These are phyloP conservation scores for Scolopax mira DNA, from an alignment of 2,113 vertebrate species.

Conservation along the genomic window DNA sequence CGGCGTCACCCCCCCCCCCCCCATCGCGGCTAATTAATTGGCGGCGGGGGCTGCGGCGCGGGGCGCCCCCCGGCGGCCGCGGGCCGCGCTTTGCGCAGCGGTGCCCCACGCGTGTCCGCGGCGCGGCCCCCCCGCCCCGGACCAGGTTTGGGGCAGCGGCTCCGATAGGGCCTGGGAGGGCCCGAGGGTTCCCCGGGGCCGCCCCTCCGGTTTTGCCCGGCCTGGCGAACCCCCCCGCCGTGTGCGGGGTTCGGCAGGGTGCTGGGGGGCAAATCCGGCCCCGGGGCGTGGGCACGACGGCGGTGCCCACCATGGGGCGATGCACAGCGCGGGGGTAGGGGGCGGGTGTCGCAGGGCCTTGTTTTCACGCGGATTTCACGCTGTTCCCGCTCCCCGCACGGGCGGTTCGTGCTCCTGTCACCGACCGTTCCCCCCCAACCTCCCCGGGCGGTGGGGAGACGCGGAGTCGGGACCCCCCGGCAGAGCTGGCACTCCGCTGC, in stretches of 20 bases:
- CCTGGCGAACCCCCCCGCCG: background rate
- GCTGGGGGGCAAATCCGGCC: too few relatives aligned
- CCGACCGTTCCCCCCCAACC: background rate
- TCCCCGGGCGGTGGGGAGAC: rapidly evolving
- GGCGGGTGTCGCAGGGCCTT: background rate
- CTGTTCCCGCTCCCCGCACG: background rate
- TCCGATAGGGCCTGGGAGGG: background rate
- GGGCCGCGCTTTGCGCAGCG: background rate
- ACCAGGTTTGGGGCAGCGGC: background rate
- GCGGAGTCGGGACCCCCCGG: background rate
- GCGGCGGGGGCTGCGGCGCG: background rate
- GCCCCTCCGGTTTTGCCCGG: background rate
- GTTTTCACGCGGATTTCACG: background rate
- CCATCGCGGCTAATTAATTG: background rate
- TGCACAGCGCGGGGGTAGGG: background rate
- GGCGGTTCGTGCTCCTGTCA: background rate
- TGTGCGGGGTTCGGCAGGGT: rapidly evolving
- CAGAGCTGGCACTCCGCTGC: background rate
- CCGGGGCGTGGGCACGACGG: background rate
- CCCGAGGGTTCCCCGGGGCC: background rate
- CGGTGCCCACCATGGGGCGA: too few relatives aligned
- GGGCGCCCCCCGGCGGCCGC: background rate
- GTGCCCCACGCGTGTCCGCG: background rate
- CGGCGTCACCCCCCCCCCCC: background rate
- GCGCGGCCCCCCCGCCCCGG: background rate